Evolutionary conservation across 1,140 invertebrate species (phyloP).

Genomic region (Drosophila grimshawi): DNA sequence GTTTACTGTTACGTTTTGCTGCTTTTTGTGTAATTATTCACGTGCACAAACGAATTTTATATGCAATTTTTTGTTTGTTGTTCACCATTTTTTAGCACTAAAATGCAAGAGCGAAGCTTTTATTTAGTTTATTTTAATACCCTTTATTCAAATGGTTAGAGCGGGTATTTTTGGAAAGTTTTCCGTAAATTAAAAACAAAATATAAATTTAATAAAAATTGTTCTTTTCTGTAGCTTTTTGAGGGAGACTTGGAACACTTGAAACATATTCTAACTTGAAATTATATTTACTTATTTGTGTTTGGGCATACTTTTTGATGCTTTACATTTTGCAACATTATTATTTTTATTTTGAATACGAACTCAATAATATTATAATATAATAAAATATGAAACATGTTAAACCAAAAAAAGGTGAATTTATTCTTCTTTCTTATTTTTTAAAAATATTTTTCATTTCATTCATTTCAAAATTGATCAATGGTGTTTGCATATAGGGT

Average conservation of each 20-base stretch:
- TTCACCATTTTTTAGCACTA: conserved; percentile 44
- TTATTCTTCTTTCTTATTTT: neutral
- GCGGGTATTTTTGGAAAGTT: neutral
- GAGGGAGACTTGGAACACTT: no score
- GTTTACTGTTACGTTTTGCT: conserved; percentile 47
- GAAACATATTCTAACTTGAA: no score
- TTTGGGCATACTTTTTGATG: no score
- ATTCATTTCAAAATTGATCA: neutral
- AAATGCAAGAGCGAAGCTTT: conserved; percentile 44
- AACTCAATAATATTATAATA: no score
- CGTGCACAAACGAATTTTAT: conserved; percentile 56
- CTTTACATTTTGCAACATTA: no score
- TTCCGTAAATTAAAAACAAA: no score
- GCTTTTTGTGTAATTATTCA: conserved; percentile 77
- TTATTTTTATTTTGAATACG: no score
- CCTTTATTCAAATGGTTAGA: neutral
- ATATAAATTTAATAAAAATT: no score
- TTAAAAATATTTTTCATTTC: conserved; percentile 10
- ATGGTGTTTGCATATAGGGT: conserved; percentile 19
- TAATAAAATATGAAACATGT: no score
- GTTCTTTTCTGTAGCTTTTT: no score
- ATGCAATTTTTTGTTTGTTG: conserved; percentile 38
- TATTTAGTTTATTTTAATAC: conserved; percentile 38
- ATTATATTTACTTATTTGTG: no score
- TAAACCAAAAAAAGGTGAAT: no score